Percentiles rank a stretch among this genome's conserved stretches.
Conservation (phyloP, 2,888 invertebrate genomes). For the Azorinus chamasolen region DNA sequence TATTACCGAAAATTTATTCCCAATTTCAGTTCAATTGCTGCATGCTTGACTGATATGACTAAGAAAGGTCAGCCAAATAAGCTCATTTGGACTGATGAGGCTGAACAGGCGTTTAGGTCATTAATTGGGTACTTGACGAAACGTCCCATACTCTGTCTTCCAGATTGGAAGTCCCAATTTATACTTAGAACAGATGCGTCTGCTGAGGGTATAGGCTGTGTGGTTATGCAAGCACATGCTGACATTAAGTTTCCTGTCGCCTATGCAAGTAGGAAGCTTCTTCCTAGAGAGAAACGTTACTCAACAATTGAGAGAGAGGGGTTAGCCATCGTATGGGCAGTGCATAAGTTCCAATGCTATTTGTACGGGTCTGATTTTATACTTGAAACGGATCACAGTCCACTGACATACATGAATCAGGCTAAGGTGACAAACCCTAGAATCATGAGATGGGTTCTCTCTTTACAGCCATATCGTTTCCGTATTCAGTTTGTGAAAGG, state of each 20-base stretch:
- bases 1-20: slow-evolving; percentile 51
- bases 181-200: slow-evolving; percentile 22
- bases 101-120: slow-evolving; percentile 17
- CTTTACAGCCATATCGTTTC: too few species aligned
- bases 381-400: too few species aligned
- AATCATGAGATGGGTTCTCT: too few species aligned
- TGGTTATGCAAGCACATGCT: not conserved
- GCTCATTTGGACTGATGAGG: slow-evolving; percentile 15
- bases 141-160: slow-evolving; percentile 20
- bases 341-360: too few species aligned
- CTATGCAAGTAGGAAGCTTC: too few species aligned
- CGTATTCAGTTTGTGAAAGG: too few species aligned
- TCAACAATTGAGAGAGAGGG: too few species aligned
- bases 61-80: slow-evolving; percentile 34
- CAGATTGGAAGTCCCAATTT: slow-evolving; percentile 16
- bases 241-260: not conserved
- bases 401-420: too few species aligned
- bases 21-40: slow-evolving; percentile 52
- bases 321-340: too few species aligned
- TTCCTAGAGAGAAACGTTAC: too few species aligned
- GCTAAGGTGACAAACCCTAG: too few species aligned
- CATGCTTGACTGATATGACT: slow-evolving; percentile 57
- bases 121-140: slow-evolving; percentile 10
- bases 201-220: not conserved
- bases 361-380: too few species aligned